phyloP scores from a whole-genome alignment of 2,113 vertebrate species.

The Podarcis cretensis region DNA sequence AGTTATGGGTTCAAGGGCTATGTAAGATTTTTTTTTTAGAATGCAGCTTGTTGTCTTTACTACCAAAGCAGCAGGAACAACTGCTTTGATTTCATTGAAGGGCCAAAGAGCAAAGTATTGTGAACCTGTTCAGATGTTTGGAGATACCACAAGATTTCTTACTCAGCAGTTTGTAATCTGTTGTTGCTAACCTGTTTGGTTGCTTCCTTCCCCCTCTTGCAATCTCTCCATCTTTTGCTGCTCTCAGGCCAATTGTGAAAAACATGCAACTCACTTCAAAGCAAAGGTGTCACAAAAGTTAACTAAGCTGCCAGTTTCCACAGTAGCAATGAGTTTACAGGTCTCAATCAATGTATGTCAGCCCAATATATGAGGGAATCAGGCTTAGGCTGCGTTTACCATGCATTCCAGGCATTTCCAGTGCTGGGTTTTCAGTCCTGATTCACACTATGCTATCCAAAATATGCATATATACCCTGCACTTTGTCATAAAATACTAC shows the following conservation, averaged over 20 bases:
- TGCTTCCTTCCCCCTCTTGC: not conserved
- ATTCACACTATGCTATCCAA: not conserved
- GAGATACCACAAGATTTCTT: slow-evolving; percentile 9
- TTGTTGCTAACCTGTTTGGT: not conserved
- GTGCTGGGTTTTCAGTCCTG: not conserved
- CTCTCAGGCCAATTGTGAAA: not conserved
- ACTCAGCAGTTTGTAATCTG: not conserved
- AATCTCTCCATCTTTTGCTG: not conserved
- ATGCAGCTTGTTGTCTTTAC: not conserved
- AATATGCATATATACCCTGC: not conserved
- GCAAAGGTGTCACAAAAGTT: not conserved
- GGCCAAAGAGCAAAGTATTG: slow-evolving; percentile 20
- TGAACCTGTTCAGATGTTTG: slow-evolving; percentile 7
- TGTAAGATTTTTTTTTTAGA: not conserved
- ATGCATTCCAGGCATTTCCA: no score
- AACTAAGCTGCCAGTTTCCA: not conserved
- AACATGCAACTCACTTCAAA: not conserved
- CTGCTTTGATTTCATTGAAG: not conserved
- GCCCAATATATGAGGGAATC: not conserved
- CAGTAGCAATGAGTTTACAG: not conserved
- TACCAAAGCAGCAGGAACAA: not conserved
- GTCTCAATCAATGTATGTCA: not conserved
- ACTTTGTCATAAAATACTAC: not conserved
- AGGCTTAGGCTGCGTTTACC: no score
- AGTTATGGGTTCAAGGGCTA: not conserved